Evolutionary conservation across 30 jellyfish, hydroid and myxozoan species (phyloP).

Genomic region (Aurelia aurita complex sp. Pacific): DNA sequence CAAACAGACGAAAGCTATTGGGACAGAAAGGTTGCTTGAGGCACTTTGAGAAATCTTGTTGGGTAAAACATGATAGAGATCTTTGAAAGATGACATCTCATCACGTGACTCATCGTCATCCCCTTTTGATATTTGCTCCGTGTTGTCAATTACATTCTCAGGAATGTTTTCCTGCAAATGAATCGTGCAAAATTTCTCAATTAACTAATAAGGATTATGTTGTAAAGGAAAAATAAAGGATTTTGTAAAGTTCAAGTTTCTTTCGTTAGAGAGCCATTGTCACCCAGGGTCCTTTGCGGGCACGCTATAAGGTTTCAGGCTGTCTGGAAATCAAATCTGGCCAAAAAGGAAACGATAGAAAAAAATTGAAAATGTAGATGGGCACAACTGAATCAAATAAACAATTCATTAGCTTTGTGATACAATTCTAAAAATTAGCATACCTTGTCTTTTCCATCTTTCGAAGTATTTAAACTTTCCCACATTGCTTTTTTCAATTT

Average conservation of each 20-base stretch:
- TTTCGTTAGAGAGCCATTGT: no score
- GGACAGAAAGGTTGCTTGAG: constrained; percentile 86
- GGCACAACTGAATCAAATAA: no score
- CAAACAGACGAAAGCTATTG: constrained; percentile 95
- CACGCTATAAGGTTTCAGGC: no score
- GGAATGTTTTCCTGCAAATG: constrained; percentile 67
- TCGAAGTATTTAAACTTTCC: constrained; percentile 68
- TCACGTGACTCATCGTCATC: constrained; percentile 24
- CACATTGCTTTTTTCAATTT: constrained; percentile 80
- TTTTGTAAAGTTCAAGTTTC: no score
- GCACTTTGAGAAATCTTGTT: constrained; percentile 65
- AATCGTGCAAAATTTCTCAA: background rate
- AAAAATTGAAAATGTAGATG: no score
- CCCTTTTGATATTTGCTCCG: constrained; percentile 14
- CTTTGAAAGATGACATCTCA: constrained; percentile 66
- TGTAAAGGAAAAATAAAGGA: background rate
- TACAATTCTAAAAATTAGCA: no score
- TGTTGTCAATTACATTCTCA: constrained; percentile 31
- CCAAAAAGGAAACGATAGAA: no score
- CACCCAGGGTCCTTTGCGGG: no score
- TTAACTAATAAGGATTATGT: background rate
- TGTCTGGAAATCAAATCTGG: no score
- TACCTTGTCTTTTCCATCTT: constrained; percentile 67
- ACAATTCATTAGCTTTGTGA: no score
- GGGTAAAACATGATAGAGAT: constrained; percentile 69